Percentiles rank a stretch among this genome's conserved stretches.
phyloP scores from a whole-genome alignment of 2,888 invertebrate genomes.

The Tillus elongatus region DNA sequence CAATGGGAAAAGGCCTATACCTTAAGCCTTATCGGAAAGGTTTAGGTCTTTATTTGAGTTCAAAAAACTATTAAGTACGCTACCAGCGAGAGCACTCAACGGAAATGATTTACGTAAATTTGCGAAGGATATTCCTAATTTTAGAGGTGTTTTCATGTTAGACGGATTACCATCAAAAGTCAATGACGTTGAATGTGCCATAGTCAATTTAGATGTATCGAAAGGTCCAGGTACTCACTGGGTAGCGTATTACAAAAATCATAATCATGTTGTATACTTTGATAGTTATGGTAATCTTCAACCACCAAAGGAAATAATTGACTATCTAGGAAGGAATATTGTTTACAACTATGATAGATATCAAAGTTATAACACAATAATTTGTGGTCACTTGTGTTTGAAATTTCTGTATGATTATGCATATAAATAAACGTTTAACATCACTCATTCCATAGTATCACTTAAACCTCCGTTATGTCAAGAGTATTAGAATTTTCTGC shows the following conservation, averaged over 20 bases:
- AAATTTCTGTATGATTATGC: constrained; percentile 14
- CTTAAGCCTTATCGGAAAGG: constrained; percentile 27
- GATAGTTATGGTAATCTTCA: constrained; percentile 3
- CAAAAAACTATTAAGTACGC: constrained; percentile 17
- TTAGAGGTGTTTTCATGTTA: constrained; percentile 3
- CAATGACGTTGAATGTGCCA: constrained; percentile 1
- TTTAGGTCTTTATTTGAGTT: constrained; percentile 18
- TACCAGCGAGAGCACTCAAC: constrained; percentile 27
- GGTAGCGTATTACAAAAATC: constrained; percentile 7
- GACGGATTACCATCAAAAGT: not conserved
- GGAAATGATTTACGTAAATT: constrained; percentile 14
- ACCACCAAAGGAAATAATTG: constrained; percentile 4
- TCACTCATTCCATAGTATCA: constrained; percentile 8
- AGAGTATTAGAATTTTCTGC: constrained; percentile 22
- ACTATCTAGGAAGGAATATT: constrained; percentile 5
- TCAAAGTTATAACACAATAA: constrained; percentile 13
- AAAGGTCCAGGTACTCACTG: constrained; percentile 7
- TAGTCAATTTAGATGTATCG: constrained; percentile 1
- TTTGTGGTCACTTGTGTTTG: constrained; percentile 11
- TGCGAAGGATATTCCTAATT: not conserved
- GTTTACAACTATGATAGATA: constrained; percentile 9
- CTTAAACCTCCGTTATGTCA: constrained; percentile 17
- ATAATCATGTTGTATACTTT: not conserved
- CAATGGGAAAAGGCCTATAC: constrained; percentile 29
- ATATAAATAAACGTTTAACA: constrained; percentile 9